Evolutionary conservation across 2,797 vertebrate species (phyloP), one percentile per base, ranked within the genome.

Genomic region (Muraenolepis orangiensis): DNA sequence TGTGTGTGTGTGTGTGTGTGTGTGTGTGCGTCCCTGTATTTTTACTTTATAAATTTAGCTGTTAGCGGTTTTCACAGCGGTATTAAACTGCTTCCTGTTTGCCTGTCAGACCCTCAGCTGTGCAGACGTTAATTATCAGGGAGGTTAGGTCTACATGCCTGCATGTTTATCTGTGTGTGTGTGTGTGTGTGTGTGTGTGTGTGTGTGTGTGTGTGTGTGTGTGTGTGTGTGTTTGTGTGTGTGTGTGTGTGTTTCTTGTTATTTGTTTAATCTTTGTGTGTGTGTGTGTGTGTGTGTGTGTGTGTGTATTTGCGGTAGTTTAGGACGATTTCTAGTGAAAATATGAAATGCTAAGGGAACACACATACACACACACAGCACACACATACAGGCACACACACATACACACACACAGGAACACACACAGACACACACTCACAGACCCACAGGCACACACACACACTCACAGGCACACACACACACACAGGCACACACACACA

Each of bases 401-500:
- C 61, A 66, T n/a, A 28, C 64, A 66, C 64, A 28, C 64, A 66
- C 64, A 66, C 64, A 66, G n/a, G 28, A 10, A 28, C 64, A 66
- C n/a, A 13, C 64, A 66, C 64, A 12, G n/a, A 66, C 64, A 28
- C n/a, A 26, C 61, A 66, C 61, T 5, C n/a, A 26, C 61, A 66
- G 4, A 26, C 61, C 18, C n/a, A 26, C 61, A 34, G 32, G 8
- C 18, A 13, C 42, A n/a, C 61, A 66, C 18, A 66, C 18, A 66
- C n/a, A 66, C n/a, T 5, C 61, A n/a, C 7, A 13, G 4, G 3
- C 68, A 69, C 68, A 69, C 31, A 69, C 14, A 36, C 68, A 69
- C 68, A 30, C 66, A 67, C 66, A 67, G 23, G 32, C 30, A 34
- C 30, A 69, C 66, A 68, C 66, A 68, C 66, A 68, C 66, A 68